phyloP scores from a whole-genome alignment of 2,888 invertebrate species.

The Caenorhabditis zanzibari region DNA sequence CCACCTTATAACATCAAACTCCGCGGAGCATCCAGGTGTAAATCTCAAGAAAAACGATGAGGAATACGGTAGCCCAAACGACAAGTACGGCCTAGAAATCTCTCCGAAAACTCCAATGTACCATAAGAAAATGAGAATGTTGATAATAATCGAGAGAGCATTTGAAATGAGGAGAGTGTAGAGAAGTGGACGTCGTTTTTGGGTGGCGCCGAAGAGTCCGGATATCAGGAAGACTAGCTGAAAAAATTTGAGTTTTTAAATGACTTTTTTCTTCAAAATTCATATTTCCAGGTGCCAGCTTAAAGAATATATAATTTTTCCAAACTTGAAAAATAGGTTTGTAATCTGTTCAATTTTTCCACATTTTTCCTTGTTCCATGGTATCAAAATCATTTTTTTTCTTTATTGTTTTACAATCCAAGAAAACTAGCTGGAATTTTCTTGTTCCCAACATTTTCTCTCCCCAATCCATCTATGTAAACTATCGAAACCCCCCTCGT shows the following conservation, averaged over 20 bases:
- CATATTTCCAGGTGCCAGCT: too few relatives aligned
- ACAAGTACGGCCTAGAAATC: conserved; percentile 69
- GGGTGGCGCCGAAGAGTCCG: conserved; percentile 77
- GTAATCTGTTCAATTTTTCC: too few relatives aligned
- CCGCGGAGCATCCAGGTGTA: conserved; percentile 76
- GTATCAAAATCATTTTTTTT: too few relatives aligned
- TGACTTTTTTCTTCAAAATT: not conserved
- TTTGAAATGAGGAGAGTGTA: conserved; percentile 70
- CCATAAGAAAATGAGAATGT: conserved; percentile 76
- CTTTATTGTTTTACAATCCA: not conserved
- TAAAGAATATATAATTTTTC: too few relatives aligned
- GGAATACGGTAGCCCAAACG: conserved; percentile 78
- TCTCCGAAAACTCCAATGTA: conserved; percentile 77
- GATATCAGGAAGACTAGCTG: conserved; percentile 77
- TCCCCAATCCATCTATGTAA: not conserved
- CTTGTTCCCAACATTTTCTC: not conserved
- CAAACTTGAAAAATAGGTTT: too few relatives aligned
- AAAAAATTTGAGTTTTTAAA: conserved; percentile 24
- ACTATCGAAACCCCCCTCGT: not conserved
- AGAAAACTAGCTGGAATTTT: too few relatives aligned
- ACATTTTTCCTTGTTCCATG: too few relatives aligned
- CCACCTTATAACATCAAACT: conserved; percentile 77
- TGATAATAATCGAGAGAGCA: conserved; percentile 73
- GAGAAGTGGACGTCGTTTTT: conserved; percentile 76
- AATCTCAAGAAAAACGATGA: conserved; percentile 79